phyloP scores from a whole-genome alignment of 2,888 invertebrate genomes.

The Tinea trinotella region DNA sequence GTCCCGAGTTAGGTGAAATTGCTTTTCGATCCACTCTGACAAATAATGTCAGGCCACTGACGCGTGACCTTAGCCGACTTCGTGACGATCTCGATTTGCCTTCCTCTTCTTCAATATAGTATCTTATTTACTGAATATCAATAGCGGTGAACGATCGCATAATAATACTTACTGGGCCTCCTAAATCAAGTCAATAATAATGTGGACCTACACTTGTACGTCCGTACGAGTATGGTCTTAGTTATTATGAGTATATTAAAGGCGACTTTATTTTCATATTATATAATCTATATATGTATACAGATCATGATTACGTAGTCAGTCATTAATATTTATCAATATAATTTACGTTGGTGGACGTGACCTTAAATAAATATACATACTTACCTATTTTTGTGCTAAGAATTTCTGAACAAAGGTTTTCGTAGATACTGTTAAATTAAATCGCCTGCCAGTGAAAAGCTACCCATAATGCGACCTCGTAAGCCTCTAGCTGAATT shows the following conservation, averaged over 20 bases:
- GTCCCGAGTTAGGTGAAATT: conserved; percentile 64
- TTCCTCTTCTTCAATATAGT: not conserved
- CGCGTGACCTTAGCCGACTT: conserved; percentile 56
- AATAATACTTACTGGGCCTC: no score
- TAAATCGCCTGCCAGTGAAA: conserved; percentile 31
- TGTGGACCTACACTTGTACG: no score
- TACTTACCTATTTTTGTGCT: not conserved
- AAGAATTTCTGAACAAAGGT: conserved; percentile 3
- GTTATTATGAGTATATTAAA: no score
- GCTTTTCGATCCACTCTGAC: conserved; percentile 67
- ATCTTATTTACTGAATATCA: conserved; percentile 7
- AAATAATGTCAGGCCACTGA: conserved; percentile 64
- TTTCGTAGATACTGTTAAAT: conserved; percentile 16
- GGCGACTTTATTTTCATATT: no score
- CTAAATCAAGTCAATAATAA: no score
- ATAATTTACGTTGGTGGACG: not conserved
- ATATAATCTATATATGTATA: no score
- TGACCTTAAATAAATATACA: not conserved
- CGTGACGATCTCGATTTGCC: conserved; percentile 27
- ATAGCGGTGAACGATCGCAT: not conserved
- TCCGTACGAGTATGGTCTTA: no score
- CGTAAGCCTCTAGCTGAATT: conserved; percentile 48
- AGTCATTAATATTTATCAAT: no score
- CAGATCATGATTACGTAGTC: no score
- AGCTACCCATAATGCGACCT: conserved; percentile 45